Evolutionary conservation across 2,797 vertebrate genomes (phyloP).

Genomic region (Gymnothorax javanicus): DNA sequence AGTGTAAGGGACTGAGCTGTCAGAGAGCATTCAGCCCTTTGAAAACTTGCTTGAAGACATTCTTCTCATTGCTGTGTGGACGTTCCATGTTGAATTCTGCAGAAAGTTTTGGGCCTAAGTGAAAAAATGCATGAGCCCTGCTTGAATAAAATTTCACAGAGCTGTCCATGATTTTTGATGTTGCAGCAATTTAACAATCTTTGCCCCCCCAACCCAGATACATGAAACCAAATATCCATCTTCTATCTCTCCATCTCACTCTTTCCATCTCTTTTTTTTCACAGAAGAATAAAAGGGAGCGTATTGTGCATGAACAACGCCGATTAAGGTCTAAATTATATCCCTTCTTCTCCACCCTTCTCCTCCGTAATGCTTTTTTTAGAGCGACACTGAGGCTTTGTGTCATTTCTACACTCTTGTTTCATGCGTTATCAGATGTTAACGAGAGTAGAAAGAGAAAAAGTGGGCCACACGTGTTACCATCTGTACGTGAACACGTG

Average conservation of each 20-base stretch:
- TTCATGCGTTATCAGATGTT: conserved; percentile 26
- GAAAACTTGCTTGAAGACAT: neutral
- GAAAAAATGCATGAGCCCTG: neutral
- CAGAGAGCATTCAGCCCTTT: neutral
- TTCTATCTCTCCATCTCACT: neutral
- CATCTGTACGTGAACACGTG: conserved; percentile 29
- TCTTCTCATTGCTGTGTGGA: neutral
- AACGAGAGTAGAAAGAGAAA: neutral
- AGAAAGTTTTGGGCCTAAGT: neutral
- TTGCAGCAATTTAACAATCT: neutral
- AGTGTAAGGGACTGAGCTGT: neutral
- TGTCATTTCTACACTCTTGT: conserved; percentile 8
- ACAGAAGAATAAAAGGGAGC: neutral
- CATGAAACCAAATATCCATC: conserved; percentile 19
- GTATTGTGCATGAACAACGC: conserved; percentile 24
- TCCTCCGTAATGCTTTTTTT: neutral
- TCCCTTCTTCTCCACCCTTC: neutral
- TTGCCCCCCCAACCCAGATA: neutral
- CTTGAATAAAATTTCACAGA: neutral
- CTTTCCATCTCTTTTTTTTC: neutral
- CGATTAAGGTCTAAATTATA: conserved; percentile 24
- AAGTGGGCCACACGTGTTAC: neutral
- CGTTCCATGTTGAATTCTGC: neutral
- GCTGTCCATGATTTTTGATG: neutral
- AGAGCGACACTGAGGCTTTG: conserved; percentile 15